These are phyloP conservation scores for Aurelia coerulea DNA, from an alignment of 30 jellyfish, hydroid and myxozoan genomes.

Conservation along the genomic window DNA sequence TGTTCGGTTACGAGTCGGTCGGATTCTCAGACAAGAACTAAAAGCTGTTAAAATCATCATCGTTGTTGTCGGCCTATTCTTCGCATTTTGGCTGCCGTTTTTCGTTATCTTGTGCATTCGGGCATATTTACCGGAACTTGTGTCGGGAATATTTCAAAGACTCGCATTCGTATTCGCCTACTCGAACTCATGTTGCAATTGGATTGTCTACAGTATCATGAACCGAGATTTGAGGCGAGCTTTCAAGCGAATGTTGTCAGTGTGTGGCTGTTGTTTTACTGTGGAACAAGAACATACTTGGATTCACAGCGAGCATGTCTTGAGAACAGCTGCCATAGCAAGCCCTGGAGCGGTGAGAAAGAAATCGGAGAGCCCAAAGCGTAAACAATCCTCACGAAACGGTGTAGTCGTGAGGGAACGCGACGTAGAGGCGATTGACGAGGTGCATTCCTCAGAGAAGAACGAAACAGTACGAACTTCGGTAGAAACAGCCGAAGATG, in stretches of 20 bases:
- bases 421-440: no score
- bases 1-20: conserved; percentile 31
- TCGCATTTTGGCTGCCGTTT: conserved; percentile 83
- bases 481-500: no score
- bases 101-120: conserved; percentile 67
- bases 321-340: background rate
- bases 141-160: conserved; percentile 63
- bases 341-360: no score
- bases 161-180: conserved; percentile 76
- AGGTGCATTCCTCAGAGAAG: no score
- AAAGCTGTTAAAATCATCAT: conserved; percentile 83
- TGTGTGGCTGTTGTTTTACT: background rate
- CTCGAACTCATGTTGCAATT: conserved; percentile 77
- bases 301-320: background rate
- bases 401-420: no score
- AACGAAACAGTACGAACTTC: no score
- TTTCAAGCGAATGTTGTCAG: conserved; percentile 51
- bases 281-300: background rate
- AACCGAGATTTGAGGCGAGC: conserved; percentile 76
- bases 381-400: no score
- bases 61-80: conserved; percentile 86
- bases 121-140: conserved; percentile 66
- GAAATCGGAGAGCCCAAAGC: no score
- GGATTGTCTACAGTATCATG: conserved; percentile 91
- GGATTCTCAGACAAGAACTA: conserved; percentile 66